Conservation (phyloP, 2,888 invertebrate genomes). For the Ophioninae sp. region DNA sequence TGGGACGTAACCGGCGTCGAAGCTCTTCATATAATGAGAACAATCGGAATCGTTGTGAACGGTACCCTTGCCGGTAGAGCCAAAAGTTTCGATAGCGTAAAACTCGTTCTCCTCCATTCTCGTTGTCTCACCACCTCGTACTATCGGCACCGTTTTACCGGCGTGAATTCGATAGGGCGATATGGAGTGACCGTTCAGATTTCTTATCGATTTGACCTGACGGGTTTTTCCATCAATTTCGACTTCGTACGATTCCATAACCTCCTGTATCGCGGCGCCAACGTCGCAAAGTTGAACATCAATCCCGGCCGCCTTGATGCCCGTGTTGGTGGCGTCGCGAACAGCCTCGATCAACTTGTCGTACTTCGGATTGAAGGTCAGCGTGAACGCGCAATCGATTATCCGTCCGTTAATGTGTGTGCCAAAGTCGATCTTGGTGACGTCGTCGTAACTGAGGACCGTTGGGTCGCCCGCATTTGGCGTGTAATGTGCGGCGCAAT, state of each 20-base stretch:
- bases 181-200: slow-evolving; percentile 99
- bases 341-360: slow-evolving; percentile 97
- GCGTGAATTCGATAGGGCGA: slow-evolving; percentile 98
- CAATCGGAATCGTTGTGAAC: slow-evolving; percentile 99
- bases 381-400: slow-evolving; percentile 99
- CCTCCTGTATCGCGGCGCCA: slow-evolving; percentile 98
- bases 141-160: slow-evolving; percentile 99
- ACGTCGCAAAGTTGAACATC: slow-evolving; percentile 99
- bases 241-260: slow-evolving; percentile 99
- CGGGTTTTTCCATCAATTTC: slow-evolving; percentile 98
- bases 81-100: slow-evolving; percentile 99
- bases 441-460: slow-evolving; percentile 96
- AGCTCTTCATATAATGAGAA: slow-evolving; percentile 99
- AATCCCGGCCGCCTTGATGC: slow-evolving; percentile 96
- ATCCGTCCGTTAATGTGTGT: slow-evolving; percentile 99
- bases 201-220: slow-evolving; percentile 98
- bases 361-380: slow-evolving; percentile 98
- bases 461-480: slow-evolving; percentile 99
- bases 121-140: slow-evolving; percentile 98
- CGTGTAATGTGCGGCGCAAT: slow-evolving; percentile 99
- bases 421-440: slow-evolving; percentile 99
- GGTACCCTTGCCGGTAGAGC: slow-evolving; percentile 96
- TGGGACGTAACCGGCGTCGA: slow-evolving; percentile 95
- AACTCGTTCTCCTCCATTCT: slow-evolving; percentile 99
- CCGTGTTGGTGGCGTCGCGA: slow-evolving; percentile 98